phyloP scores from a whole-genome alignment of 1,140 invertebrate genomes.

The Xylocopa sonorina region DNA sequence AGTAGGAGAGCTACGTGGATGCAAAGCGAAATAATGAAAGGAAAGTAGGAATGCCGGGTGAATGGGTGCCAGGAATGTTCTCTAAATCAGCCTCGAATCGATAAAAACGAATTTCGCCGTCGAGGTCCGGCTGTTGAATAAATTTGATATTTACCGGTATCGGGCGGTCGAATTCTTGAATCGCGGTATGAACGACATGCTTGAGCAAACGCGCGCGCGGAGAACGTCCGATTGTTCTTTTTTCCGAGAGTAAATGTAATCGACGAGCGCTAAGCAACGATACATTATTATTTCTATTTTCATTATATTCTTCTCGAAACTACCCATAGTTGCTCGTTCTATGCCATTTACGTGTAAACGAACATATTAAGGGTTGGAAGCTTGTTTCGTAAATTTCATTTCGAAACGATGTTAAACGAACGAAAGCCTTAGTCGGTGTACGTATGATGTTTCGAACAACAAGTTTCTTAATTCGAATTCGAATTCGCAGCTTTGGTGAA shows the following conservation, averaged over 20 bases:
- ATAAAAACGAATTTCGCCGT: neutral
- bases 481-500: no score
- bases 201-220: neutral
- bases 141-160: neutral
- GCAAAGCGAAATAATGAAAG: constrained; percentile 50
- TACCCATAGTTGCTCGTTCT: no score
- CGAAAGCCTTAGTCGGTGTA: no score
- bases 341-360: no score
- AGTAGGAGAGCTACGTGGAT: constrained; percentile 31
- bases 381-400: no score
- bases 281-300: neutral
- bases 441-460: no score
- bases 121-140: neutral
- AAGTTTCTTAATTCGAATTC: no score
- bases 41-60: neutral
- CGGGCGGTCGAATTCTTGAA: neutral
- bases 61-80: neutral
- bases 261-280: neutral
- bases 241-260: no score
- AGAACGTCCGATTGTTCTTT: neutral
- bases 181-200: neutral
- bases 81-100: neutral
- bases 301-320: neutral
- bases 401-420: no score
- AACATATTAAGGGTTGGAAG: no score